Evolutionary conservation across 1,140 invertebrate species (phyloP).

Genomic region (Acromyrmex echinatior): DNA sequence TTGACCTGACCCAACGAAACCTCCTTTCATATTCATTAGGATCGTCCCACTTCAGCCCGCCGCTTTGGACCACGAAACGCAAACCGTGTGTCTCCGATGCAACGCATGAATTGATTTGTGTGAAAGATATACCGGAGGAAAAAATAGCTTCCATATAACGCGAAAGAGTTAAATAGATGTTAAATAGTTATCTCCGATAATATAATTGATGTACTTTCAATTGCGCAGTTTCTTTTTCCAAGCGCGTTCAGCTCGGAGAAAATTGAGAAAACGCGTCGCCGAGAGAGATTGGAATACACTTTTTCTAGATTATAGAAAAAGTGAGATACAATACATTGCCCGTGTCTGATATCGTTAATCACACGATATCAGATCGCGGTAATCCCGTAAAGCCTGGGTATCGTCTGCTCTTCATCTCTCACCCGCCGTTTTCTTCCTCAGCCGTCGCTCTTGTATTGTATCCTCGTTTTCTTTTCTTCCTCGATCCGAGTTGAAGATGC

Average conservation of each 20-base stretch:
- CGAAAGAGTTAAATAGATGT: not conserved
- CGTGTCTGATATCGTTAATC: not conserved
- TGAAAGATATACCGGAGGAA: constrained; percentile 4
- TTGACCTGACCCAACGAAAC: constrained; percentile 86
- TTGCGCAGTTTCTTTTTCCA: not conserved
- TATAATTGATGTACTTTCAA: not conserved
- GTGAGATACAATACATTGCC: not conserved
- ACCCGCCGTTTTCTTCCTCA: not conserved
- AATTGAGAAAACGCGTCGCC: not conserved
- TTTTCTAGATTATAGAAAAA: not conserved
- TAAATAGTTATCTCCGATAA: not conserved
- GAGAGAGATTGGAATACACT: not conserved
- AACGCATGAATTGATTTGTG: constrained; percentile 34
- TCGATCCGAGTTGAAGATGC: not conserved
- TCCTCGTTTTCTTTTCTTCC: not conserved
- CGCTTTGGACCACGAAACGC: constrained; percentile 59
- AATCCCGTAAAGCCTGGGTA: not conserved
- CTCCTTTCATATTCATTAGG: constrained; percentile 85
- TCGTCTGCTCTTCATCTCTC: not conserved
- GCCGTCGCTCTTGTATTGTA: not conserved
- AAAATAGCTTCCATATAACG: not conserved
- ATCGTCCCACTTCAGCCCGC: constrained; percentile 42
- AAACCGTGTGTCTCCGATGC: constrained; percentile 13
- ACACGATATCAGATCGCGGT: not conserved
- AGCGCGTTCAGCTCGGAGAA: not conserved